phyloP scores from a whole-genome alignment of 2,113 vertebrate genomes.

The Sciurus niger region DNA sequence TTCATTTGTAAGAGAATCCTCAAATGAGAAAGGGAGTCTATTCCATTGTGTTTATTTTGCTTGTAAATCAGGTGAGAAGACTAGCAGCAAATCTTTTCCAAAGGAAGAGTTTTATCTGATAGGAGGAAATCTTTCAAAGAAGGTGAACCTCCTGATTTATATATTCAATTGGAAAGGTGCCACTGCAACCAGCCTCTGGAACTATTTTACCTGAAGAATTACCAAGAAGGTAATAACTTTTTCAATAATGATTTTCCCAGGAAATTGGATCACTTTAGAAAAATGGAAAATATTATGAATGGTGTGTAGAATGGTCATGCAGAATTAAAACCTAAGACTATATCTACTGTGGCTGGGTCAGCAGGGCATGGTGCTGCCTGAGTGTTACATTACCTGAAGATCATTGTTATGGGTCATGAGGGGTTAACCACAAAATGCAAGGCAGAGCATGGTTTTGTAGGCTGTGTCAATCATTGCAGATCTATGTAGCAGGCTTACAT shows the following conservation, averaged over 20 bases:
- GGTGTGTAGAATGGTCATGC: neutral
- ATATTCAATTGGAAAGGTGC: slow-evolving; percentile 64
- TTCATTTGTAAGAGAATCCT: slow-evolving; percentile 53
- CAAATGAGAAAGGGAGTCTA: slow-evolving; percentile 44
- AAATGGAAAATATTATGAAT: slow-evolving; percentile 67
- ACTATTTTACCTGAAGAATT: slow-evolving; percentile 68
- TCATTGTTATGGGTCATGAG: slow-evolving; percentile 60
- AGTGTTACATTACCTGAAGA: slow-evolving; percentile 67
- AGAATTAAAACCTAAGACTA: slow-evolving; percentile 41
- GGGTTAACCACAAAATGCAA: slow-evolving; percentile 68
- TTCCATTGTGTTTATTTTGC: slow-evolving; percentile 22
- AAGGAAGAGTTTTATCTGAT: slow-evolving; percentile 55
- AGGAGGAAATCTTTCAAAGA: slow-evolving; percentile 47
- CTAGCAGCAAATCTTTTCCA: slow-evolving; percentile 49
- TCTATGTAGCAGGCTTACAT: neutral
- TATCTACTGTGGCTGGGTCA: slow-evolving; percentile 3
- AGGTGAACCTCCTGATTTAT: slow-evolving; percentile 61
- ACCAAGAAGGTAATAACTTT: slow-evolving; percentile 53
- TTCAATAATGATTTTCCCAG: slow-evolving; percentile 59
- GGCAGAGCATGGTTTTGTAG: slow-evolving; percentile 27
- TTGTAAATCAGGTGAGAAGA: slow-evolving; percentile 22
- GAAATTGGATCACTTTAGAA: slow-evolving; percentile 71
- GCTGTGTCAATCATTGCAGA: slow-evolving; percentile 52
- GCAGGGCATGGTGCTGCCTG: neutral
- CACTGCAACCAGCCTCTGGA: neutral